Conservation (phyloP, 2,113 vertebrate genomes). For the Apeltes quadracus region DNA sequence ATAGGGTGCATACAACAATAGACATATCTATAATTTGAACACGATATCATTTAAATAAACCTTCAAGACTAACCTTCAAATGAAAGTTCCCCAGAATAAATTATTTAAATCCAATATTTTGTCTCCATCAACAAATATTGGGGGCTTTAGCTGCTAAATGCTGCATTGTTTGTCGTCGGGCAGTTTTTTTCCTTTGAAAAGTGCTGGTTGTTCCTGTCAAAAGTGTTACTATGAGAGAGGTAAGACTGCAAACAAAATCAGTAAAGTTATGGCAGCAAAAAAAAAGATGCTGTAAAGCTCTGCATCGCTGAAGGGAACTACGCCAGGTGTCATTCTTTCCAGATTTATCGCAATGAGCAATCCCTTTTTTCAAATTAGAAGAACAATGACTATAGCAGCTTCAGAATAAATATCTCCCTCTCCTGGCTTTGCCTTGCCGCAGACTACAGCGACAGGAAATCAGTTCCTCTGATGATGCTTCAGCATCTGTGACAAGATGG, state of each 20-base stretch:
- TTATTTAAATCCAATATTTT: neutral
- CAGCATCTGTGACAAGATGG: constrained; percentile 44
- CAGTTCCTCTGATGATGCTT: constrained; percentile 44
- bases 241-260: neutral
- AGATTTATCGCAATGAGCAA: neutral
- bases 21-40: too few species aligned
- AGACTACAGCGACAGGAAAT: constrained; percentile 37
- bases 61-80: neutral
- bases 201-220: neutral
- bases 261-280: neutral
- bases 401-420: constrained; percentile 20
- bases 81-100: neutral
- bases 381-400: constrained; percentile 14
- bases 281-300: neutral
- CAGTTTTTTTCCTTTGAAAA: neutral
- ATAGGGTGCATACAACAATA: too few species aligned
- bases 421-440: constrained; percentile 21
- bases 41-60: too few species aligned
- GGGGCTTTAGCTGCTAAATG: neutral
- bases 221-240: neutral
- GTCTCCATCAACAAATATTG: neutral
- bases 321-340: neutral
- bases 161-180: neutral
- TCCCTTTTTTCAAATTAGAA: constrained; percentile 18
- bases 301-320: neutral